Evolutionary conservation across 2,113 vertebrate genomes (phyloP).

Genomic region (Sceloporus undulatus): DNA sequence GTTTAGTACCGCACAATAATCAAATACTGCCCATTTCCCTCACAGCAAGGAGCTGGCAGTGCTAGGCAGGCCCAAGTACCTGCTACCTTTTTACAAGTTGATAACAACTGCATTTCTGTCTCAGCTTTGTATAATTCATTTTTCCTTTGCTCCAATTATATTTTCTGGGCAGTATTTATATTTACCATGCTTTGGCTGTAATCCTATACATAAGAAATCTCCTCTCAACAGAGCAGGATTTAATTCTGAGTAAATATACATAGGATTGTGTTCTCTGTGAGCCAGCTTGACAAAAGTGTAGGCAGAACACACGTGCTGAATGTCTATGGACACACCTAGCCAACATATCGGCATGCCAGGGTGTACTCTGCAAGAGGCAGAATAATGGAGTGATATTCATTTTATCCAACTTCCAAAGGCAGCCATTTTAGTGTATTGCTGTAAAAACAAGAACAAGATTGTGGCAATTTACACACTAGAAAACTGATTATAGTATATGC

Average conservation of each 20-base stretch:
- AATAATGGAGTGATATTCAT: not conserved
- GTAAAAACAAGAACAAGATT: not conserved
- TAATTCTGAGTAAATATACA: slow-evolving; percentile 9
- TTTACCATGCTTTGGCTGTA: not conserved
- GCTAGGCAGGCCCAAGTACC: not conserved
- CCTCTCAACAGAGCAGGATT: not conserved
- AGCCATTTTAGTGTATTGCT: not conserved
- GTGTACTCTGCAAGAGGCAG: not conserved
- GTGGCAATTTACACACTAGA: not conserved
- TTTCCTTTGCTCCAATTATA: not conserved
- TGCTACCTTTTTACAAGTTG: not conserved
- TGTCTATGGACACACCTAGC: not conserved
- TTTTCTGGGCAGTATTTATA: not conserved
- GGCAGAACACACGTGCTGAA: not conserved
- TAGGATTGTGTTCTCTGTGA: not conserved
- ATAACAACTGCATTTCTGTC: not conserved
- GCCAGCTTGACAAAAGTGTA: not conserved
- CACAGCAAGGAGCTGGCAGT: not conserved
- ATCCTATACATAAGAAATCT: not conserved
- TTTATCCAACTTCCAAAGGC: not conserved
- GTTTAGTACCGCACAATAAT: not conserved
- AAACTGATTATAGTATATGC: not conserved
- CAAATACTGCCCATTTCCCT: no score
- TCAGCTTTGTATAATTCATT: not conserved
- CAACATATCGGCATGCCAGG: not conserved